These are phyloP conservation scores for Dorcus hopei DNA, from an alignment of 2,888 invertebrate genomes.

Conservation along the genomic window DNA sequence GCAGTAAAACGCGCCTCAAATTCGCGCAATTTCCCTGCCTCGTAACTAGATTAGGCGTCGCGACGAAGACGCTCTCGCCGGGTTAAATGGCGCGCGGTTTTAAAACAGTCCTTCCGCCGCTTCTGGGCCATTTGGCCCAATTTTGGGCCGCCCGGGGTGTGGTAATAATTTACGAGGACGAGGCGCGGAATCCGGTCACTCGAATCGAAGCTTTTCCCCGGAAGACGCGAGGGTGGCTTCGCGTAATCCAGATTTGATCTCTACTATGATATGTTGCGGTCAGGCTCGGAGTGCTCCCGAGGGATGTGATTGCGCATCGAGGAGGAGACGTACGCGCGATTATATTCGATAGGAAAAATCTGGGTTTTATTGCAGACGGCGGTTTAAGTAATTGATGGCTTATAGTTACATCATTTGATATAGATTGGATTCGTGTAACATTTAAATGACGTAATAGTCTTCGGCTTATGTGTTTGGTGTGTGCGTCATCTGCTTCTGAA, in stretches of 20 bases:
- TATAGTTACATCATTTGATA: no score
- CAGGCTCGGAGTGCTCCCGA: not conserved
- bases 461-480: no score
- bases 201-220: not conserved
- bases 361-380: no score
- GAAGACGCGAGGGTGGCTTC: not conserved
- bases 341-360: no score
- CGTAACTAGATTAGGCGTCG: slow-evolving; percentile 30
- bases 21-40: slow-evolving; percentile 22
- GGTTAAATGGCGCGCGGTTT: slow-evolving; percentile 9
- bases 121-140: slow-evolving; percentile 5
- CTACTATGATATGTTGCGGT: slow-evolving; percentile 1
- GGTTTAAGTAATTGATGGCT: no score
- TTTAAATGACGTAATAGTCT: no score
- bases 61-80: slow-evolving; percentile 28
- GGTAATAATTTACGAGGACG: not conserved
- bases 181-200: not conserved
- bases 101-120: slow-evolving; percentile 1
- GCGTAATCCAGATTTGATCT: slow-evolving; percentile 2
- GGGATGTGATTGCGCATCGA: no score
- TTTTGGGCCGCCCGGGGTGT: slow-evolving; percentile 5
- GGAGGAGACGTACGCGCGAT: no score
- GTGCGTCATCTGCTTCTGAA: no score
- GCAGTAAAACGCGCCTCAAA: slow-evolving; percentile 18
- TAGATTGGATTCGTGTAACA: no score